A percentile compares a stretch with the other conserved stretches of the same genome.
phyloP scores from a whole-genome alignment of 2,888 invertebrate genomes.

The Coleophora deauratella region DNA sequence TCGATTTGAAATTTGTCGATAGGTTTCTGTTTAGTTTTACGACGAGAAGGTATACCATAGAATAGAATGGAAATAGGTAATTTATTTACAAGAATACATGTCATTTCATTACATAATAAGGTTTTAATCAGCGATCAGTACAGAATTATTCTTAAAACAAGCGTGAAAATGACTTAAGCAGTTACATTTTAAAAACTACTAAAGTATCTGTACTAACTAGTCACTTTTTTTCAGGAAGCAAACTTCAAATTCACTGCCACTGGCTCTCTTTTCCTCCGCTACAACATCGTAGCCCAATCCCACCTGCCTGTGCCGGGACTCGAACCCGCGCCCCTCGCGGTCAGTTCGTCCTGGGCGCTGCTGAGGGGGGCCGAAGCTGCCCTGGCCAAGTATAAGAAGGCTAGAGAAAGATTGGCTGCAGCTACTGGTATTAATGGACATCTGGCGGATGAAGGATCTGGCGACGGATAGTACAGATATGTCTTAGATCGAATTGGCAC shows the following conservation, averaged over 20 bases:
- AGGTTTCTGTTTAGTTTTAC: too few species aligned
- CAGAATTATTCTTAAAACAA: too few species aligned
- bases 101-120: too few species aligned
- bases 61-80: too few species aligned
- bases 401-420: constrained; percentile 40
- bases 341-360: constrained; percentile 32
- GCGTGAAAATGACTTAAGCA: too few species aligned
- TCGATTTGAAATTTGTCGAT: too few species aligned
- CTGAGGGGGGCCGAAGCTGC: constrained; percentile 49
- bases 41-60: too few species aligned
- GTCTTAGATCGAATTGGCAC: too few species aligned
- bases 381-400: constrained; percentile 40
- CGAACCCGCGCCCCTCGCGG: constrained; percentile 8
- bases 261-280: constrained; percentile 35
- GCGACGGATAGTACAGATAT: constrained; percentile 7
- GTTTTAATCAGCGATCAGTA: too few species aligned
- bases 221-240: constrained; percentile 27
- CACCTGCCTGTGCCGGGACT: constrained; percentile 11
- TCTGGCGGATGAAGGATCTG: constrained; percentile 14
- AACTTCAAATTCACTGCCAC: constrained; percentile 35
- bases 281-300: constrained; percentile 24
- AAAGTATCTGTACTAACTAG: neutral
- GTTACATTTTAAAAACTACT: too few species aligned
- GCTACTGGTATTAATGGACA: constrained; percentile 27
- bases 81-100: too few species aligned